Evolutionary conservation across 2,888 invertebrate genomes (phyloP).

Genomic region (Dugesia japonica): DNA sequence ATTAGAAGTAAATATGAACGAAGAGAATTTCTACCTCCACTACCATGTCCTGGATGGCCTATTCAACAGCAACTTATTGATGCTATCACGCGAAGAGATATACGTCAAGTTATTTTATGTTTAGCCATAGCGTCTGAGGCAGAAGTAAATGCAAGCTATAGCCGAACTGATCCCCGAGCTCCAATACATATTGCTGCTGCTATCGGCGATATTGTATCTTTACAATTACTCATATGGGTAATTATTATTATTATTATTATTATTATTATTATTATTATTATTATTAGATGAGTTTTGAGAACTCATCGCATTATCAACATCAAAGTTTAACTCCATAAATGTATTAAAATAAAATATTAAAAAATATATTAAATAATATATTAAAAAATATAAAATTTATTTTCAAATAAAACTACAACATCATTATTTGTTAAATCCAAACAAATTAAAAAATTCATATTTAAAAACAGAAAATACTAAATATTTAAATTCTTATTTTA

Average conservation of each 20-base stretch:
- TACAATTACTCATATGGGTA: slow-evolving; percentile 84
- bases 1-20: slow-evolving; percentile 80
- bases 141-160: slow-evolving; percentile 63
- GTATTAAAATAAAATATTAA: too few species aligned
- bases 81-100: slow-evolving; percentile 47
- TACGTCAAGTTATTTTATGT: slow-evolving; percentile 53
- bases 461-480: too few species aligned
- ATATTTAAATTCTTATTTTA: too few species aligned
- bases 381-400: too few species aligned
- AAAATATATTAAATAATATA: too few species aligned
- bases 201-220: slow-evolving; percentile 63
- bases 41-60: slow-evolving; percentile 54
- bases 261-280: background rate
- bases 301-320: too few species aligned
- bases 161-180: slow-evolving; percentile 61
- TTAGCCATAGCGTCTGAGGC: slow-evolving; percentile 42
- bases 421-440: too few species aligned
- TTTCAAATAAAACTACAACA: too few species aligned
- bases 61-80: slow-evolving; percentile 52
- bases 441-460: too few species aligned
- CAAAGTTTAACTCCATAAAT: too few species aligned
- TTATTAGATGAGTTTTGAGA: too few species aligned
- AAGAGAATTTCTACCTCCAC: slow-evolving; percentile 63
- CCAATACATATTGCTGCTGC: slow-evolving; percentile 76
- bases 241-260: slow-evolving; percentile 39